Percentiles rank a stretch among this genome's conserved stretches.
These are phyloP conservation scores for Lycopodina hypogea DNA, from an alignment of 37 sponge, comb jelly and placozoan genomes.

Conservation along the genomic window DNA sequence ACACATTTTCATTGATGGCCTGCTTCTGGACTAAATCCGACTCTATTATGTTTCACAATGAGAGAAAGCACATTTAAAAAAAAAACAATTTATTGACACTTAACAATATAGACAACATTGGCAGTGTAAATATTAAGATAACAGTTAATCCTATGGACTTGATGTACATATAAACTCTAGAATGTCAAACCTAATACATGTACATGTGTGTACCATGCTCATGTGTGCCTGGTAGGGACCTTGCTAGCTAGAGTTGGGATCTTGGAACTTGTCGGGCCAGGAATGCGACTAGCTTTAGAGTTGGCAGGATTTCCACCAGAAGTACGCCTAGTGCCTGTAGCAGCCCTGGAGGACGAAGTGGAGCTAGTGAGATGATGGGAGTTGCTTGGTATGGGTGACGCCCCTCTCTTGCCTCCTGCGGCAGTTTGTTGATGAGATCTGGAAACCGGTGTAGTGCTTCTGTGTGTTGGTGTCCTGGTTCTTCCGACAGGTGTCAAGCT, in stretches of 20 bases:
- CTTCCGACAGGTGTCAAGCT: neutral
- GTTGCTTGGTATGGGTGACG: neutral
- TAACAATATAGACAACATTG: too few relatives aligned
- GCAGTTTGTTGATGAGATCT: neutral
- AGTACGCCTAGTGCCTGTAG: neutral
- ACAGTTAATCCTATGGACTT: too few relatives aligned
- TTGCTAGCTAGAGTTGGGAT: slow-evolving; percentile 15
- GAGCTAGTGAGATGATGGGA: neutral
- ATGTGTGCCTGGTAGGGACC: slow-evolving; percentile 5
- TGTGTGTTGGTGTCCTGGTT: neutral
- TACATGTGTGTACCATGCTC: neutral
- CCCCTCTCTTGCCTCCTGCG: neutral
- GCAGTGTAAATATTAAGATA: too few relatives aligned
- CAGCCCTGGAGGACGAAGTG: neutral
- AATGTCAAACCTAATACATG: too few relatives aligned
- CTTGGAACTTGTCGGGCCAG: neutral
- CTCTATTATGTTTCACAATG: too few relatives aligned
- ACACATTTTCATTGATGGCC: too few relatives aligned
- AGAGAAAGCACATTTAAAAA: too few relatives aligned
- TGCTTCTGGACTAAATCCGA: too few relatives aligned
- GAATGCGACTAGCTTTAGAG: slow-evolving; percentile 27
- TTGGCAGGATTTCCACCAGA: neutral
- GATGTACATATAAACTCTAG: too few relatives aligned
- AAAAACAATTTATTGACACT: too few relatives aligned
- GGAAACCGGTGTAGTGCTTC: neutral